phyloP scores from a whole-genome alignment of 2,797 vertebrate genomes.

The Orestias chungarensis region DNA sequence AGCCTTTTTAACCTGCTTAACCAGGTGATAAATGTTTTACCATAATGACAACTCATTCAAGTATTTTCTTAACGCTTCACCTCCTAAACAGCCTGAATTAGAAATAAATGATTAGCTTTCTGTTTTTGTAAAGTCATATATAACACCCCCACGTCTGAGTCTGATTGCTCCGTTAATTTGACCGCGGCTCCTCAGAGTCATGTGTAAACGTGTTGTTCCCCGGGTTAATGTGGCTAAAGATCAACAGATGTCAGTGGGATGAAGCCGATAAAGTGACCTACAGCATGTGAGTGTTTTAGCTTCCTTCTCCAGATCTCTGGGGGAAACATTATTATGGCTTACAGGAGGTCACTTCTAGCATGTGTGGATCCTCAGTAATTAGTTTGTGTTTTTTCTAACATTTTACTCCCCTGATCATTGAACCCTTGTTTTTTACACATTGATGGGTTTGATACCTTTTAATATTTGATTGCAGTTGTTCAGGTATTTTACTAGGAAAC shows the following conservation, averaged over 20 bases:
- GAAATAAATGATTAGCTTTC: too few species aligned
- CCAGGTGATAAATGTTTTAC: too few species aligned
- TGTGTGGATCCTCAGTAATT: background rate
- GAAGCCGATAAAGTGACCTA: background rate
- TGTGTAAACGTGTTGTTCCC: background rate
- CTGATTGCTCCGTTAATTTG: background rate
- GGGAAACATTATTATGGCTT: background rate
- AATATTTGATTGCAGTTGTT: background rate
- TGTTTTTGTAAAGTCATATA: too few species aligned
- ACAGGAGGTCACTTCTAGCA: constrained; percentile 1
- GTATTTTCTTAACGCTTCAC: too few species aligned
- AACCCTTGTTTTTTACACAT: background rate
- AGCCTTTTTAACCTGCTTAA: too few species aligned
- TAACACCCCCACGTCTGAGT: too few species aligned
- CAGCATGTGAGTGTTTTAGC: background rate
- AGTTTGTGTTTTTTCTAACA: background rate
- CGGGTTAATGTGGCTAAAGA: background rate
- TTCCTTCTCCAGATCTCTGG: background rate
- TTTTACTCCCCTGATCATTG: background rate
- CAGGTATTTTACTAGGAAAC: background rate
- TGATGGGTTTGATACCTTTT: background rate
- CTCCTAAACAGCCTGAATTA: too few species aligned
- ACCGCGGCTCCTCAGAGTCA: background rate
- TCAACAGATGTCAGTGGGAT: background rate
- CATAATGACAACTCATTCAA: too few species aligned